Base-by-base conservation (phyloP, 2,113 vertebrate genomes). In the Gnathonemus echidnorhynchus region DNA sequence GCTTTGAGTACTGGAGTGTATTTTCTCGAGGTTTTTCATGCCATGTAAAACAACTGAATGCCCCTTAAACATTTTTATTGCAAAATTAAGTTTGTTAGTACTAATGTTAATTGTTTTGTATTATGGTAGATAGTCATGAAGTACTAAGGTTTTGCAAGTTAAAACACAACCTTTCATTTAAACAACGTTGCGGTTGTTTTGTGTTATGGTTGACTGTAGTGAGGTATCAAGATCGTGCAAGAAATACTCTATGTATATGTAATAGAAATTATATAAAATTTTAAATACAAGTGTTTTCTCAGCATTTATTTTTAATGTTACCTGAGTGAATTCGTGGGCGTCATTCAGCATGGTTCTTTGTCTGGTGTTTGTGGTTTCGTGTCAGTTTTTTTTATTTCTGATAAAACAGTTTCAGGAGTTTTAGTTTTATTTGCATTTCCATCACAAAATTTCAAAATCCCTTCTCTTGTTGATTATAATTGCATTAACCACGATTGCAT, bases 61-160 rank as follows among this genome's bases (percentile, higher is more conserved):
- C 87, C 27, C 58, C 49, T 52, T 80, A 86, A 35, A 62, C 39
- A 62, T 84, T 77, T 62, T 56, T 10, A n/a, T 85, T n/a, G 35
- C 74, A 77, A 27, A 49, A 6, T 49, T 53, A 86, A 89, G 21
- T 52, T 86, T 62, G 13, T 89, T 62, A 58, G 21, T 46, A 31
- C 24, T 89, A 45, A 56, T 42, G 52, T 62, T 46, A 49, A 56
- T 84, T 56, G 49, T 88, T 88, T 66, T 39, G 31, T 88, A 66
- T 88, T 21, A 88, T 66, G 52, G 52, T 62, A 27, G 56, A 0
- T 45, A 42, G 39, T 87, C 50, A 39, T 10, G 31, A 87, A 87
- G 50, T 87, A 35, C 49, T 88, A 46, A 88, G 35, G 87, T 88
- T 88, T 66, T 88, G 87, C 87, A 66, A 46, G 87, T 48, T 48